phyloP scores from a whole-genome alignment of 1,140 invertebrate species.

The Drosophila paulistorum region DNA sequence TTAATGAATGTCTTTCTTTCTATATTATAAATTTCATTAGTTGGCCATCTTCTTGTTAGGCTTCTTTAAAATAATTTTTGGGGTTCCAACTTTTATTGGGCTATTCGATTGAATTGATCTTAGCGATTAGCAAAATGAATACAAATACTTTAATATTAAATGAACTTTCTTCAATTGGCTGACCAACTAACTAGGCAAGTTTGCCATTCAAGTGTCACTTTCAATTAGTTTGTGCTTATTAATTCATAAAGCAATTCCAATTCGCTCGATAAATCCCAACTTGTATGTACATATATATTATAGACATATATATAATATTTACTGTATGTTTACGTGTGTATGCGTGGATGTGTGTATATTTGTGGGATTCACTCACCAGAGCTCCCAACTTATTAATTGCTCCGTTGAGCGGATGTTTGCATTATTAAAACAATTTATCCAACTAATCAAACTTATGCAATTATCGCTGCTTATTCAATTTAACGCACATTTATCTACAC shows the following conservation, averaged over 20 bases:
- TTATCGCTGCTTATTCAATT: slow-evolving; percentile 64
- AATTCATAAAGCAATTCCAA: slow-evolving; percentile 13
- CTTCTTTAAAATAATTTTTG: too few relatives aligned
- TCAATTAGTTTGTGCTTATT: slow-evolving; percentile 12
- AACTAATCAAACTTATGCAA: slow-evolving; percentile 77
- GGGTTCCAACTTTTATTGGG: too few relatives aligned
- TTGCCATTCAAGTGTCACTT: slow-evolving; percentile 5
- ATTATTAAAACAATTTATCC: slow-evolving; percentile 55
- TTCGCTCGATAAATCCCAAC: not conserved
- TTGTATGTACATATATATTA: not conserved
- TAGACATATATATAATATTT: not conserved
- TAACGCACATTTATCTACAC: slow-evolving; percentile 49
- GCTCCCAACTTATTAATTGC: slow-evolving; percentile 38
- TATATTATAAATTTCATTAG: too few relatives aligned
- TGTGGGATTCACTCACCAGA: slow-evolving; percentile 15
- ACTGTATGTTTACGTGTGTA: too few relatives aligned
- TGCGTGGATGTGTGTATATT: not conserved
- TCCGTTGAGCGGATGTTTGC: slow-evolving; percentile 20
- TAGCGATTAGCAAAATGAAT: too few relatives aligned
- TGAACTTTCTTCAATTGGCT: not conserved
- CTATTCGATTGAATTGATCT: too few relatives aligned
- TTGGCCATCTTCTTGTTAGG: too few relatives aligned
- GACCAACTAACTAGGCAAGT: not conserved
- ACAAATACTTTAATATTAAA: not conserved
- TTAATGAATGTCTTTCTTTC: too few relatives aligned